Evolutionary conservation across 2,113 vertebrate species (phyloP).

Genomic region (Ptilorrhoa leucosticta): DNA sequence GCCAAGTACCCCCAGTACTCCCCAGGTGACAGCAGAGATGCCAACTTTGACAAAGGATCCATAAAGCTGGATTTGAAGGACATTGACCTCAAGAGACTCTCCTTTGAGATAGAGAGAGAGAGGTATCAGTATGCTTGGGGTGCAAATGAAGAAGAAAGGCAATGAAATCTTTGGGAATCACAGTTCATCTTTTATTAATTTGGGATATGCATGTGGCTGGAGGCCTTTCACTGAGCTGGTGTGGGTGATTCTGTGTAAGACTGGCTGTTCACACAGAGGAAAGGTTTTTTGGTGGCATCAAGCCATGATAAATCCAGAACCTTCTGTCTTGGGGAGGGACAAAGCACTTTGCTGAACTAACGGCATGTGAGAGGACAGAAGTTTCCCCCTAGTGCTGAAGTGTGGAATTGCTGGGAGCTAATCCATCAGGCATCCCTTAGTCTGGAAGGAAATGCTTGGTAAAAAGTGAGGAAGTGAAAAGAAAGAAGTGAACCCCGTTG

Average conservation of each 20-base stretch:
- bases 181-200: background rate
- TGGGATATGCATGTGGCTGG: background rate
- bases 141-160: background rate
- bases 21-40: constrained; percentile 68
- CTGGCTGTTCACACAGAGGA: background rate
- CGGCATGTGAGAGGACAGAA: background rate
- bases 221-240: background rate
- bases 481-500: background rate
- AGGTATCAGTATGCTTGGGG: constrained; percentile 62
- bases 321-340: background rate
- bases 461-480: background rate
- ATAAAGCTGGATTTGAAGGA: constrained; percentile 84
- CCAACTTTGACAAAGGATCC: constrained; percentile 70
- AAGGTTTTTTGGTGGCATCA: background rate
- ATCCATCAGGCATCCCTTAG: background rate
- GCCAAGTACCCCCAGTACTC: constrained; percentile 45
- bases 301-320: background rate
- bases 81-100: constrained; percentile 89
- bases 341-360: background rate
- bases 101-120: constrained; percentile 91
- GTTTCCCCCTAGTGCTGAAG: constrained; percentile 1
- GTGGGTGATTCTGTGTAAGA: background rate
- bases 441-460: background rate
- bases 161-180: background rate
- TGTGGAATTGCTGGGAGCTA: background rate